Conservation (phyloP, 2,888 invertebrate genomes). For the Dasypolia templi region DNA sequence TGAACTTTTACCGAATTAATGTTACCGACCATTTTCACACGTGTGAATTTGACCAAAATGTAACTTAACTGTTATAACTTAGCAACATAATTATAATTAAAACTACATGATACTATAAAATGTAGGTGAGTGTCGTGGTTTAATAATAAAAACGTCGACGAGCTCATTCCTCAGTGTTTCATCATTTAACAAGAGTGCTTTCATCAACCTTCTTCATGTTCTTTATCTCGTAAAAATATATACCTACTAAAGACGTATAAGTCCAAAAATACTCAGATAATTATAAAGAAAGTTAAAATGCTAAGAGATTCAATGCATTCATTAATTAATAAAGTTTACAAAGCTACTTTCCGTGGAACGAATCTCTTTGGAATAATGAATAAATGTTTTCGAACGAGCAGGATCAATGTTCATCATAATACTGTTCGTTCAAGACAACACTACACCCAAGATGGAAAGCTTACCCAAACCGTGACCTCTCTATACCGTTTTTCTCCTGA, state of each 20-base stretch:
- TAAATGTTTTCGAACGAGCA: neutral
- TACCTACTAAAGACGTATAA: no score
- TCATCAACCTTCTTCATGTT: conserved; percentile 27
- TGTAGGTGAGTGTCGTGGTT: conserved; percentile 1
- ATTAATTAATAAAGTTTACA: no score
- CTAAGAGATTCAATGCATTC: no score
- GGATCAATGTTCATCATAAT: neutral
- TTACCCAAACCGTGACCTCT: neutral
- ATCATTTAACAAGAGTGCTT: conserved; percentile 11
- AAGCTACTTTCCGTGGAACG: no score
- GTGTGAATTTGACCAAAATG: neutral
- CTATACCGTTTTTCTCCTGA: no score
- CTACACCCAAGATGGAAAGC: neutral
- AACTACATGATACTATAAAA: neutral
- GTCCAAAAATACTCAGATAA: no score
- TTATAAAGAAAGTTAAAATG: no score
- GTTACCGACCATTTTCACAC: neutral
- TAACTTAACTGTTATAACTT: neutral
- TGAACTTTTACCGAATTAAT: neutral
- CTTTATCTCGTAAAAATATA: conserved; percentile 21
- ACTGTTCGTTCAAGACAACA: neutral
- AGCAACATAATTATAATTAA: neutral
- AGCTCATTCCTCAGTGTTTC: conserved; percentile 6
- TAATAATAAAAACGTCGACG: conserved; percentile 29
- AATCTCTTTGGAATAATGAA: no score